These are phyloP conservation scores for Orthosia gracilis DNA, from an alignment of 2,888 invertebrate genomes.

Conservation along the genomic window DNA sequence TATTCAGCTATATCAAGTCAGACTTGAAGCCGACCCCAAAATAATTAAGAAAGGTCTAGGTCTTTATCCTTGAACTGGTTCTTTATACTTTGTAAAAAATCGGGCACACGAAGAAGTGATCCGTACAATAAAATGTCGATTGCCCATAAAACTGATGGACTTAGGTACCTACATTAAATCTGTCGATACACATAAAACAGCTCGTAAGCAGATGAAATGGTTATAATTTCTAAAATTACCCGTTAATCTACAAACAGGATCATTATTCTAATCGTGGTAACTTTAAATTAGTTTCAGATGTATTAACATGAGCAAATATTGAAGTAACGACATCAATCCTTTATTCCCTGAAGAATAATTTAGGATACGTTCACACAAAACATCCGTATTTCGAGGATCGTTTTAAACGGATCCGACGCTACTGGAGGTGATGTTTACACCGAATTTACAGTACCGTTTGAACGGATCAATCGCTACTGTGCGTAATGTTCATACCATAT, in stretches of 20 bases:
- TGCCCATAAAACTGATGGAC: slow-evolving; percentile 62
- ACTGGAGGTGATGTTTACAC: too few species aligned
- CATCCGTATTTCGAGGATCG: too few species aligned
- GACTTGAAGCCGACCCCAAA: too few species aligned
- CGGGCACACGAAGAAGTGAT: slow-evolving; percentile 17
- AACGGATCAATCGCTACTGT: too few species aligned
- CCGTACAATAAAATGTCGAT: slow-evolving; percentile 53
- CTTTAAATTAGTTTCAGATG: slow-evolving; percentile 29
- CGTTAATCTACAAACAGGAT: slow-evolving; percentile 38
- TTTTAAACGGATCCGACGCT: too few species aligned
- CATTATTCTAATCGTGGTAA: slow-evolving; percentile 47
- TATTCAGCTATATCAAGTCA: too few species aligned
- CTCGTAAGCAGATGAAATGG: slow-evolving; percentile 55
- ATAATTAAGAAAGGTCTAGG: too few species aligned
- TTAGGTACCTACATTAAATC: slow-evolving; percentile 48
- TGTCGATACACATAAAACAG: slow-evolving; percentile 59
- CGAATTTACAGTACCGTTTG: too few species aligned
- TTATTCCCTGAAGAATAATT: background rate
- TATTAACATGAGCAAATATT: background rate
- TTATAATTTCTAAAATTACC: slow-evolving; percentile 56
- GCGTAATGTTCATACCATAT: too few species aligned
- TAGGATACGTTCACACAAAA: background rate
- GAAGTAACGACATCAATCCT: background rate
- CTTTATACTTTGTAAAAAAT: slow-evolving; percentile 9
- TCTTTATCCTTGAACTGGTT: background rate